Base-by-base conservation (phyloP, 2,113 vertebrate species). In the Nanorana parkeri region DNA sequence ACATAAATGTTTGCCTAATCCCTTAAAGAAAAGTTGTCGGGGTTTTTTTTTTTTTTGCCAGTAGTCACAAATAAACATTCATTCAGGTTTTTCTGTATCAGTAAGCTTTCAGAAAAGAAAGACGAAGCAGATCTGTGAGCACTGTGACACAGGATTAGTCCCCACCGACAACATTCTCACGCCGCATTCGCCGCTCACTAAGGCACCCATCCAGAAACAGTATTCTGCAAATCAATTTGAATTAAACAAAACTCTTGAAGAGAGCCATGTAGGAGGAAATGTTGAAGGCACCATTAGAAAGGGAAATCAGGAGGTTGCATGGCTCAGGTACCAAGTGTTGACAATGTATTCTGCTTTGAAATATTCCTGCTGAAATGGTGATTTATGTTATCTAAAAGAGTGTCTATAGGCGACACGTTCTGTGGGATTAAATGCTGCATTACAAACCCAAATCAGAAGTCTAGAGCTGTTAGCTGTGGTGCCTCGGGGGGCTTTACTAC, bases 51-150 rank as follows among this genome's bases (percentile, higher is more conserved):
- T 76, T 77, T 54, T 29, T 54, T 28, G 28, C 61, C 65, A 26
- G 11, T 77, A 17, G 11, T 5, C 17, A 64, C 41, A 77, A 77
- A 65, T 78, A 55, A 56, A 54, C 47, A 78, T 67, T 51, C 24
- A 55, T 78, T 78, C 64, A 67, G 64, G 56, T 67, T 55, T 56
- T 16, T 56, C 47, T 67, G 21, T 55, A 55, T 56, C 77, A 56
- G 47, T 68, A 78, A 68, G 67, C 56, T 7, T 72, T 72, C 24
- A 65, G 79, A 81, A 73, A 81, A 81, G 79, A 72, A 61, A 80
- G 29, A 51, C 19, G 32, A 55, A 19, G 60, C 51, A 24, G 51
- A 72, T 63, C 66, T 63, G 21, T 8, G 29, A 51, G 55, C 56
- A 24, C n/a, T 32, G 58, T 54, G 68, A 65, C 60, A 65, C 68